Base-by-base conservation (phyloP, 1,140 invertebrate genomes). In the Temnothorax curvispinosus region DNA sequence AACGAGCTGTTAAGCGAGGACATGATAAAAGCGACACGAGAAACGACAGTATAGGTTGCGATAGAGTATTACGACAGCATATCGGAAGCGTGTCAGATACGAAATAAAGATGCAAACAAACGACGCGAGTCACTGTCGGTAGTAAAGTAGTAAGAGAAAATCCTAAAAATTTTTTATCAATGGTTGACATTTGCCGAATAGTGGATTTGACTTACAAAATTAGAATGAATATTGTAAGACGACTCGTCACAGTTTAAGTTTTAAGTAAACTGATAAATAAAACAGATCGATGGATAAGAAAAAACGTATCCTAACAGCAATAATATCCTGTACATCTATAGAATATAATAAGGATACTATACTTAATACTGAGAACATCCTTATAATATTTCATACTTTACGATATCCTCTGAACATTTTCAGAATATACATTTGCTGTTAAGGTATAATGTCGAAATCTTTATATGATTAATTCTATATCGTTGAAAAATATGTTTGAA, bases 1-100 rank as follows among this genome's bases (percentile, higher is more conserved):
- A 84, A 75, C 32, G 11, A 82, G 65, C 38, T 72, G 38, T 69
- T 58, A 60, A 1, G 18, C 71, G n/a, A 82, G 54, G 18, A 58
- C 44, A 44, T 62, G 13, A 74, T 58, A 47, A 75, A 60, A n/a
- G 44, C 41, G 41, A 75, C 41, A 72, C 50, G 67, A 11, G 2
- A 75, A 84, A 84, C 18, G 21, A 82, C 52, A 56, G n/a, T 27
- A 47, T 82, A 13, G 54, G n/a, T 21, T 47, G 15, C 21, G 15
- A 72, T 27, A 35, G 32, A 27, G 38, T 41, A 56, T 82, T 60
- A 27, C 3, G 6, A 15, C 41, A 21, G 27, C 18, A 21, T 60
- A 35, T 60, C 54, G 69, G 4, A 15, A 84, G 18, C n/a, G 0
- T 6, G 3, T 50, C 2, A 32, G 47, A 60, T 62, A 44, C 13